Conservation (phyloP, 2,888 invertebrate species). For the Rhamnusium bicolor region DNA sequence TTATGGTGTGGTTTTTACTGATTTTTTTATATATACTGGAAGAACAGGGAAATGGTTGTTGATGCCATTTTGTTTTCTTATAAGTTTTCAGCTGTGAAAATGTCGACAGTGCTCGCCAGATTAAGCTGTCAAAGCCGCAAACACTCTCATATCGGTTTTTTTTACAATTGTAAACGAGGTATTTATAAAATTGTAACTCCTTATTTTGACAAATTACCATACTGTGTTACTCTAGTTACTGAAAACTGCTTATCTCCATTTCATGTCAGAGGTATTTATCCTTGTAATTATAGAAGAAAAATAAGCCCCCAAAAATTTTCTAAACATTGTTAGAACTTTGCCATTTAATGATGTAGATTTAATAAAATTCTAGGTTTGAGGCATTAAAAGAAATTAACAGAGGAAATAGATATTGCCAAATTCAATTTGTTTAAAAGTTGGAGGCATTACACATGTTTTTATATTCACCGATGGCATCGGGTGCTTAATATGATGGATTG, state of each 20-base stretch:
- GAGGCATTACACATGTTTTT: not conserved
- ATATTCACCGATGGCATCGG: not conserved
- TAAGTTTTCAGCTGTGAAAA: slow-evolving; percentile 60
- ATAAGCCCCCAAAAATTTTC: slow-evolving; percentile 40
- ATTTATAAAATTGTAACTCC: slow-evolving; percentile 53
- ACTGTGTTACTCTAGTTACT: slow-evolving; percentile 49
- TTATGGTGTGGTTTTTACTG: slow-evolving; percentile 50
- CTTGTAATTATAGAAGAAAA: slow-evolving; percentile 41
- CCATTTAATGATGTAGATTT: not conserved
- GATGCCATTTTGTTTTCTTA: slow-evolving; percentile 56
- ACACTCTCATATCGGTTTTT: slow-evolving; percentile 53
- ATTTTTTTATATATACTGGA: slow-evolving; percentile 46
- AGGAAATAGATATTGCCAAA: not conserved
- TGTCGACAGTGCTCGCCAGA: slow-evolving; percentile 46
- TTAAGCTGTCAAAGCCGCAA: slow-evolving; percentile 53
- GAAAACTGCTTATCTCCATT: slow-evolving; percentile 51
- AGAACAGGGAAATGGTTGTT: slow-evolving; percentile 49
- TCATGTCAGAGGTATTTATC: slow-evolving; percentile 57
- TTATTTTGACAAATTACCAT: slow-evolving; percentile 33
- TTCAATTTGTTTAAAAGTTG: slow-evolving; percentile 11
- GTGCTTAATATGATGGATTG: too few species aligned
- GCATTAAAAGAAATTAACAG: not conserved
- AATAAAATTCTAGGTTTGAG: slow-evolving; percentile 2
- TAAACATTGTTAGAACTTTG: not conserved
- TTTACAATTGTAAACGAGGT: slow-evolving; percentile 56